These are phyloP conservation scores for Coregonus clupeaformis DNA, from an alignment of 2,113 vertebrate species.

Conservation along the genomic window DNA sequence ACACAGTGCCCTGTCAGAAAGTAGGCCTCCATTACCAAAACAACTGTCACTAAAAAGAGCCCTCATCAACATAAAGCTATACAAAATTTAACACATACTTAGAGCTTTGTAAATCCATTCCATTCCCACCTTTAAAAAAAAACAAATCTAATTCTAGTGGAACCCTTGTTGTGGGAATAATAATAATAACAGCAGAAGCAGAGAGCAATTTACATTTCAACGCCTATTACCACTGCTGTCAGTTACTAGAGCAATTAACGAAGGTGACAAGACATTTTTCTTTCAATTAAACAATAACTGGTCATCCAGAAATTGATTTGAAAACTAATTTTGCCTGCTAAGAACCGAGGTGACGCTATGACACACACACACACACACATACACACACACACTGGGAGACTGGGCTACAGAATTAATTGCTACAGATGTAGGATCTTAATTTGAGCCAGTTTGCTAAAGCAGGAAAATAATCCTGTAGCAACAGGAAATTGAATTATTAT, in stretches of 20 bases:
- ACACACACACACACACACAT: no score
- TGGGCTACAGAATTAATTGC: slow-evolving; percentile 38
- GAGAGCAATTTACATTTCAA: slow-evolving; percentile 36
- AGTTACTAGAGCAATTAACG: slow-evolving; percentile 45
- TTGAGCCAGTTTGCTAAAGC: no score
- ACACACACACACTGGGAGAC: slow-evolving; percentile 1
- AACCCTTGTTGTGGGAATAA: slow-evolving; percentile 31
- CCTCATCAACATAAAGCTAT: no score
- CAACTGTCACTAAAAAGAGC: no score
- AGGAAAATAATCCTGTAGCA: no score
- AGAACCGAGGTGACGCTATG: slow-evolving; percentile 2
- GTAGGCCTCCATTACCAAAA: not conserved
- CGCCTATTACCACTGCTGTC: slow-evolving; percentile 40
- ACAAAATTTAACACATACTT: no score
- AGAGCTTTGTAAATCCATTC: slow-evolving; percentile 8
- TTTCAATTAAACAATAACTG: slow-evolving; percentile 52
- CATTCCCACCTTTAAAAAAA: slow-evolving; percentile 23
- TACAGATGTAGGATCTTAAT: slow-evolving; percentile 34
- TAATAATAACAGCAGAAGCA: not conserved
- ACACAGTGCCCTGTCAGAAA: not conserved
- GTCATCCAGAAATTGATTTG: slow-evolving; percentile 46
- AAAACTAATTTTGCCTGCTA: slow-evolving; percentile 38
- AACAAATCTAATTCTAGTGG: not conserved
- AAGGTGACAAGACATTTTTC: slow-evolving; percentile 47
- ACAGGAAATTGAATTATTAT: no score